Evolutionary conservation across 2,113 vertebrate genomes (phyloP), one percentile per base, ranked within the genome.

Genomic region (Ammospiza nelsoni): DNA sequence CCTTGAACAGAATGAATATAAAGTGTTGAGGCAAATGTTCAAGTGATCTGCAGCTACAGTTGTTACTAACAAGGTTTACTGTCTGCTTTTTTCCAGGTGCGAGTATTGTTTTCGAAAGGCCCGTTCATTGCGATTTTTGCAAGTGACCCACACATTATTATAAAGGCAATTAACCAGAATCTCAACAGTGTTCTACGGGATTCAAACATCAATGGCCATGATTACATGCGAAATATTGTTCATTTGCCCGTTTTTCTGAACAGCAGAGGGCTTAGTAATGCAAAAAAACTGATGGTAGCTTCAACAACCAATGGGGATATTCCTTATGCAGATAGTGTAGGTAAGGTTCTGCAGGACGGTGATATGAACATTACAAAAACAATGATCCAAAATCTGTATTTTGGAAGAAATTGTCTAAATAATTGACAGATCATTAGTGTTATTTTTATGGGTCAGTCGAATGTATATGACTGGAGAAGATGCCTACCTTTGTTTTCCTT

Each of bases 111-210:
- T 97, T 99, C 99, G 20, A 99, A 99, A 96, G 99, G 99, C 29
- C 99, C 99, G 0, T 99, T 99, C 90, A 99, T 99, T 93, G 99
- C 99, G 87, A 98, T 99, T 96, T 99, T 99, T 96, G 99, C 99
- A 57, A 99, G 99, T 71, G 99, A 99, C 84, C 99, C 99, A 4
- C 99, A 99, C 88, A 99, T 99, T 62, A 99, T 99, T 75, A 99
- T 99, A 91, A 99, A 99, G 96, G 99, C 99, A 44, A 99, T 99
- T 96, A 99, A 99, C 97, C 99, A 99, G 98, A 99, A 99, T 97
- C 99, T 99, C 78, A 99, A 99, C 94, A 99, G 99, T 12, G 99
- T 99, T 87, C 98, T 99, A 9, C 98, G 99, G 37, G 99, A 99
- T 94, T 99, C 99, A 37, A 99, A 99, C 97, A 99, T 99, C 96